Evolutionary conservation across 2,888 invertebrate genomes (phyloP).

Genomic region (Cryptosula pallasiana): DNA sequence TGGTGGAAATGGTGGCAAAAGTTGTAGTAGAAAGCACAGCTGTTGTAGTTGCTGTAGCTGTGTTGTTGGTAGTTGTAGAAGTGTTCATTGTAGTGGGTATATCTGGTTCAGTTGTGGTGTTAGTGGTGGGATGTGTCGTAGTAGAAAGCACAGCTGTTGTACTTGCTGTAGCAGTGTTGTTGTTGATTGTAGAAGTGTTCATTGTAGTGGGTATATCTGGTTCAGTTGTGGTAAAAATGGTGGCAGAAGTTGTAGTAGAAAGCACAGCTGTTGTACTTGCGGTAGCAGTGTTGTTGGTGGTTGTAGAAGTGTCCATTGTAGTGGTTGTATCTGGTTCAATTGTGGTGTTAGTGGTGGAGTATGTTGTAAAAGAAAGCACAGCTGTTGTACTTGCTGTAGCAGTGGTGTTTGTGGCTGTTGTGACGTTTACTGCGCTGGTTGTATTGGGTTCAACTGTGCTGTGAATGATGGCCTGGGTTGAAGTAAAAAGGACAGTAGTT

Average conservation of each 20-base stretch:
- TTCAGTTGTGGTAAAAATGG: neutral
- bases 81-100: no score
- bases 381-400: neutral
- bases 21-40: neutral
- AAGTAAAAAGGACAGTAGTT: neutral
- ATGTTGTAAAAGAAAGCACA: neutral
- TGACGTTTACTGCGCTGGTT: neutral
- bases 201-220: no score
- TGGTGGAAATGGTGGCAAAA: no score
- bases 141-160: neutral
- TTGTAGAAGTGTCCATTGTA: neutral
- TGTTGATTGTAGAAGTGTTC: neutral
- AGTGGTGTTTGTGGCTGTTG: neutral
- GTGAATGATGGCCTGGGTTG: neutral
- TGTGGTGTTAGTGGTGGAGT: neutral
- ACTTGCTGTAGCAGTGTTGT: neutral
- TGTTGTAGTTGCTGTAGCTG: neutral
- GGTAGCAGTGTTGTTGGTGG: neutral
- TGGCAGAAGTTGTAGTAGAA: neutral
- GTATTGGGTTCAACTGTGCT: neutral
- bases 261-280: neutral
- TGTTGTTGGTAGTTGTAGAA: neutral
- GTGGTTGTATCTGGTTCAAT: neutral
- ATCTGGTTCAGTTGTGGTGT: no score
- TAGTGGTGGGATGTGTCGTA: neutral